A percentile compares a stretch with the other conserved stretches of the same genome.
Evolutionary conservation across 2,797 vertebrate genomes (phyloP).

Genomic region (Pantherophis vulpinus): DNA sequence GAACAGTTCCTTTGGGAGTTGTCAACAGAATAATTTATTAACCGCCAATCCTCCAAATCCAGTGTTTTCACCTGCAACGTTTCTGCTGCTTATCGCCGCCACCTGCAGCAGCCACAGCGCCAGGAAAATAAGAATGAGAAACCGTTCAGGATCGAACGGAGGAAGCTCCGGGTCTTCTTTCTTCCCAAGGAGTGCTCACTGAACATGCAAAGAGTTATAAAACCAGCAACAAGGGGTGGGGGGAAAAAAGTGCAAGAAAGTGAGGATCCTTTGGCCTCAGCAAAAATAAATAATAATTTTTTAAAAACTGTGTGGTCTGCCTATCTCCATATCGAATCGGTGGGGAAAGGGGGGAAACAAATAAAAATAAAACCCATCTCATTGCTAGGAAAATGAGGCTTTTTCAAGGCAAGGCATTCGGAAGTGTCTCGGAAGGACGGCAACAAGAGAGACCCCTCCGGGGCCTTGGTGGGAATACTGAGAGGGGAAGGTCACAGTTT

Average conservation of each 20-base stretch:
- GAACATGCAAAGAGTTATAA: slow-evolving; percentile 8
- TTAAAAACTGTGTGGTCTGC: not conserved
- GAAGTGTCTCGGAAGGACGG: not conserved
- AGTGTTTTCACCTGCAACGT: slow-evolving; percentile 40
- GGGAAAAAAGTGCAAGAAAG: not conserved
- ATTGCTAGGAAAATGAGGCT: slow-evolving; percentile 1
- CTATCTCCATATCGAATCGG: not conserved
- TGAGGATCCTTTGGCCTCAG: not conserved
- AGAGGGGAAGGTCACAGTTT: slow-evolving; percentile 58
- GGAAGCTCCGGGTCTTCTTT: not conserved
- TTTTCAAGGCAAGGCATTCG: slow-evolving; percentile 4
- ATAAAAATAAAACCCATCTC: not conserved
- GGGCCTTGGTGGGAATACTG: slow-evolving; percentile 24
- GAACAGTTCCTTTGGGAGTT: slow-evolving; percentile 3
- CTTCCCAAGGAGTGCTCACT: slow-evolving; percentile 21
- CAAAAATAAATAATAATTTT: not conserved
- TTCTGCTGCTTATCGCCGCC: not conserved
- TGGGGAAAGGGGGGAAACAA: not conserved
- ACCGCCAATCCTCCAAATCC: slow-evolving; percentile 54
- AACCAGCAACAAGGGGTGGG: not conserved
- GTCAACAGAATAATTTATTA: slow-evolving; percentile 60
- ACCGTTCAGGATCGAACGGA: slow-evolving; percentile 23
- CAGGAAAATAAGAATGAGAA: slow-evolving; percentile 24
- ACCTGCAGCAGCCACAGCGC: slow-evolving; percentile 54
- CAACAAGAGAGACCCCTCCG: slow-evolving; percentile 28